phyloP scores from a whole-genome alignment of 2,797 vertebrate species.

The Xerus rutilus region DNA sequence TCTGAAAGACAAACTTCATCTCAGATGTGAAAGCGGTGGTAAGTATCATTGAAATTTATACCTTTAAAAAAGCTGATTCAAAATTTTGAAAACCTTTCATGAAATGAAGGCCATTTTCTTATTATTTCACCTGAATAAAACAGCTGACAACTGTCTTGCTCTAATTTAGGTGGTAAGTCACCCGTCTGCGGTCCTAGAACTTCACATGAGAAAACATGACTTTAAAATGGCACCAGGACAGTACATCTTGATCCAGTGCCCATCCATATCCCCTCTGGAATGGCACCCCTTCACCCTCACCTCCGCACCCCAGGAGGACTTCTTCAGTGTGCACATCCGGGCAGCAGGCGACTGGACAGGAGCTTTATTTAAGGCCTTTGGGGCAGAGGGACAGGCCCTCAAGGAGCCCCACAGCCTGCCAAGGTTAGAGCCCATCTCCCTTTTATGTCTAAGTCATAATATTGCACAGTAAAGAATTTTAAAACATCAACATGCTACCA shows the following conservation, averaged over 20 bases:
- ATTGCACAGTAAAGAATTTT: not conserved
- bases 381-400: slow-evolving; percentile 76
- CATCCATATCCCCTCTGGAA: slow-evolving; percentile 87
- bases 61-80: not conserved
- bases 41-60: not conserved
- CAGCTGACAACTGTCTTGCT: not conserved
- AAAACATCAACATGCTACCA: not conserved
- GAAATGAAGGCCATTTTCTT: not conserved
- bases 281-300: slow-evolving; percentile 92
- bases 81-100: not conserved
- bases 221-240: slow-evolving; percentile 90
- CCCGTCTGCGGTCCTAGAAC: slow-evolving; percentile 89
- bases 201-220: slow-evolving; percentile 89
- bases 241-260: slow-evolving; percentile 89
- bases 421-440: slow-evolving; percentile 83
- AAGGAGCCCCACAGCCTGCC: slow-evolving; percentile 85
- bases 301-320: slow-evolving; percentile 89
- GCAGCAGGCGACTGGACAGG: slow-evolving; percentile 89
- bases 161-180: slow-evolving; percentile 87
- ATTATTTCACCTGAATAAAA: not conserved
- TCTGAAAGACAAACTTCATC: not conserved
- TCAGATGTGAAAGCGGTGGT: not conserved
- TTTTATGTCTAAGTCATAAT: not conserved
- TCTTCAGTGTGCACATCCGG: slow-evolving; percentile 90
- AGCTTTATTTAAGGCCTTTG: slow-evolving; percentile 86